These are phyloP conservation scores for Nomada lathburiana DNA, from an alignment of 2,888 invertebrate genomes.

Conservation along the genomic window DNA sequence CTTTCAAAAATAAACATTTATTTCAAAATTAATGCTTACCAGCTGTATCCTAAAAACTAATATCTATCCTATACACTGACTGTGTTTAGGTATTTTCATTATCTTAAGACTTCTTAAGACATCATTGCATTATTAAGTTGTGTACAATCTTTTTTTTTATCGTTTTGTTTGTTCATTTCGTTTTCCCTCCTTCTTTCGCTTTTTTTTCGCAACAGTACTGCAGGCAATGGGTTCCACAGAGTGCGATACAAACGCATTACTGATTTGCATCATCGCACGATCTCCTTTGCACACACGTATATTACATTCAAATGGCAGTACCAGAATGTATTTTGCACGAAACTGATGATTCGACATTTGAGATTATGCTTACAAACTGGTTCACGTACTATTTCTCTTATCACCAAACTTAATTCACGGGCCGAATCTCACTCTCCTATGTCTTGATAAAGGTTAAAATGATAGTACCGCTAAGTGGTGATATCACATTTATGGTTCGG, in stretches of 20 bases:
- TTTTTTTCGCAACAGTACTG: constrained; percentile 63
- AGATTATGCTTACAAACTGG: constrained; percentile 67
- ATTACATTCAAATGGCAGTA: constrained; percentile 75
- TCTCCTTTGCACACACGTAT: constrained; percentile 72
- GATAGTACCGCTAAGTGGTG: constrained; percentile 82
- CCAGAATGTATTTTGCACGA: constrained; percentile 58
- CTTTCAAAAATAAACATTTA: constrained; percentile 84
- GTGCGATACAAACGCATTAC: constrained; percentile 65
- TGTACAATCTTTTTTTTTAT: constrained; percentile 66
- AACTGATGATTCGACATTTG: constrained; percentile 55
- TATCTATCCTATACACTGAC: constrained; percentile 80
- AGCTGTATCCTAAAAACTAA: constrained; percentile 82
- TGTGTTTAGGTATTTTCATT: constrained; percentile 75
- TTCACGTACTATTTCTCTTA: constrained; percentile 61
- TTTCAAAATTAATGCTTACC: constrained; percentile 84
- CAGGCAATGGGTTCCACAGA: constrained; percentile 69
- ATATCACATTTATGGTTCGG: constrained; percentile 83
- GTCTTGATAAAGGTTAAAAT: constrained; percentile 72
- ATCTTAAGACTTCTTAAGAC: constrained; percentile 73
- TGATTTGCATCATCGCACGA: constrained; percentile 77
- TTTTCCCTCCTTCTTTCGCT: too few species aligned
- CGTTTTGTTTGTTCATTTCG: constrained; percentile 28
- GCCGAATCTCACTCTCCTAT: constrained; percentile 66
- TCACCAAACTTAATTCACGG: constrained; percentile 68
- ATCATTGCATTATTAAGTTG: constrained; percentile 74